These are phyloP conservation scores for Halesus radiatus DNA, from an alignment of 1,140 invertebrate species.

Conservation along the genomic window DNA sequence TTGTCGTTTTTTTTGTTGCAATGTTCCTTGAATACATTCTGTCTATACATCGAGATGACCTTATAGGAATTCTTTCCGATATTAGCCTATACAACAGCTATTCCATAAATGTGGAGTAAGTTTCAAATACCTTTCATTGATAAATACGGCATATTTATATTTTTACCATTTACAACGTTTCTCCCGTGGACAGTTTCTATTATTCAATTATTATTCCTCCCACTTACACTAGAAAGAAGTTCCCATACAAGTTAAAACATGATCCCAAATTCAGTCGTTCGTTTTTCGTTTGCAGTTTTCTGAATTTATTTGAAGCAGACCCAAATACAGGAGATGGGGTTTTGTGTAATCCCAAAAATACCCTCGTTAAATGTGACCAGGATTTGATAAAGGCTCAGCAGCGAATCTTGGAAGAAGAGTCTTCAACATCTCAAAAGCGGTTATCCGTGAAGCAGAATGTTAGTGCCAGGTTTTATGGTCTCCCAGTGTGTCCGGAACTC, in stretches of 20 bases:
- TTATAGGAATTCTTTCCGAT: slow-evolving; percentile 63
- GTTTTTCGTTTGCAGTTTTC: slow-evolving; percentile 60
- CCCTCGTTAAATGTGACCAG: slow-evolving; percentile 73
- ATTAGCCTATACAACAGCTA: slow-evolving; percentile 63
- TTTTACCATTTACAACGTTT: too few relatives aligned
- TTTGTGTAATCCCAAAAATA: slow-evolving; percentile 64
- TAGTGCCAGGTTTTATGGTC: slow-evolving; percentile 73
- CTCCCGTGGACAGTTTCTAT: too few relatives aligned
- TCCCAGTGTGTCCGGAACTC: slow-evolving; percentile 74
- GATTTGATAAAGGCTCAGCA: slow-evolving; percentile 75
- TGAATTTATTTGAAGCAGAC: slow-evolving; percentile 67
- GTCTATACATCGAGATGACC: slow-evolving; percentile 63
- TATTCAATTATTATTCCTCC: too few relatives aligned
- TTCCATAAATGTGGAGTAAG: slow-evolving; percentile 67
- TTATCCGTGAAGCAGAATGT: slow-evolving; percentile 76
- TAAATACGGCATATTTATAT: not conserved
- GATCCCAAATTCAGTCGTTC: not conserved
- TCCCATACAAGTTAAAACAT: slow-evolving; percentile 27
- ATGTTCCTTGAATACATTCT: slow-evolving; percentile 66
- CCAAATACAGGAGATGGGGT: slow-evolving; percentile 67
- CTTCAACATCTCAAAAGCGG: slow-evolving; percentile 61
- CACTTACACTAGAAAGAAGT: not conserved
- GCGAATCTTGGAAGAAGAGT: slow-evolving; percentile 67
- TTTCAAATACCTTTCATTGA: slow-evolving; percentile 35
- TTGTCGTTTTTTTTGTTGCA: not conserved